Base-by-base conservation (phyloP, 2,888 invertebrate species). In the Pinctada fucata region DNA sequence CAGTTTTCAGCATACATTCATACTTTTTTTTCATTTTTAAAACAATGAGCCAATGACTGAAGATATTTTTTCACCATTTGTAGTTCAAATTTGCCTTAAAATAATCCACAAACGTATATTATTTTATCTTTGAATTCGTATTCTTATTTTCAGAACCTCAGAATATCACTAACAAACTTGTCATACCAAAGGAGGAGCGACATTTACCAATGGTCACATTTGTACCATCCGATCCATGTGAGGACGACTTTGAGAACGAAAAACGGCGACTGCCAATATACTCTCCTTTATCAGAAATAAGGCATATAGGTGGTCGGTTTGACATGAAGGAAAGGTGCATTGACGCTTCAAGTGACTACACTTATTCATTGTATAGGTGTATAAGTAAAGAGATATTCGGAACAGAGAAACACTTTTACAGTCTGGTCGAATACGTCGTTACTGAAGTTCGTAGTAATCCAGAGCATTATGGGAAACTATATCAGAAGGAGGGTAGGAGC, bases 381-480 rank as follows among this genome's bases (percentile, higher is more conserved):
- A 13, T 69, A 3, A 69, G 69, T 51, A 69, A 69, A 45, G 69
- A 69, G 0, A 69, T 69, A 6, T 69, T 69, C 51, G 69, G 69
- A 3, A 69, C n/a, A 50, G 72, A 72, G 63, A n/a, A 64, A 8
- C 47, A 72, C n/a, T 72, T 64, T 48, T 13, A 58, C 16, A 63
- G 0, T 2, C 10, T 72, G 5, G n/a, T 72, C 64, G n/a, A 64
- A 48, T 47, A 72, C n/a, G 47, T 72, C 3, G 49, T 64, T 2
- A 48, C 10, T 47, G 72, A 72, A 63, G 64, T 72, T n/a, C 10
- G n/a, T 8, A 64, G 64, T 13, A 64, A 49, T n/a, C n/a, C 48
- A 0, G 5, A 63, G n/a, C 16, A 64, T 10, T 72, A 64, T 48
- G 72, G 63, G 3, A 63, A n/a, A 6, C 16, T 72, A 8, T n/a